Percentiles rank a stretch among this genome's conserved stretches.
Evolutionary conservation across 1,140 invertebrate genomes (phyloP).

Genomic region (Penaeus chinensis): DNA sequence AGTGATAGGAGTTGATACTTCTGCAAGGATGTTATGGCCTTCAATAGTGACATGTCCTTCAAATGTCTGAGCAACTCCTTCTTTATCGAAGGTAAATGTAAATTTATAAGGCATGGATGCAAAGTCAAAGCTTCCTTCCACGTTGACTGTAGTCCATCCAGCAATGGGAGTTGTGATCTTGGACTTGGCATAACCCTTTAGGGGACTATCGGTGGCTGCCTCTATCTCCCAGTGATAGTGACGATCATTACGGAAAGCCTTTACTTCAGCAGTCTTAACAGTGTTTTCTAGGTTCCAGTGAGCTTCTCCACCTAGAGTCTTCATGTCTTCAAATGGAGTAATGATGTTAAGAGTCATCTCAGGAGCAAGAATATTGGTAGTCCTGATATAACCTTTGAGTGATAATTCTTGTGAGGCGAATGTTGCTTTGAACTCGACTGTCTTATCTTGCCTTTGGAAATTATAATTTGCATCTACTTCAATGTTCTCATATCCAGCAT

Average conservation of each 20-base stretch:
- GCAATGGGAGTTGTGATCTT: constrained; percentile 8
- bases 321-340: constrained; percentile 2
- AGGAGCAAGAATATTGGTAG: background rate
- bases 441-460: background rate
- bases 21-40: background rate
- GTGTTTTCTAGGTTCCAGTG: background rate
- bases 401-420: background rate
- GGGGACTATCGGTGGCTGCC: background rate
- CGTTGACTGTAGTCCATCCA: background rate
- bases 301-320: background rate
- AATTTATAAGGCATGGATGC: background rate
- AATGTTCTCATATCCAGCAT: background rate
- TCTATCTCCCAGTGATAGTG: constrained; percentile 1
- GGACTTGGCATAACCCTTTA: background rate
- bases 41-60: background rate
- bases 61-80: background rate
- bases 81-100: background rate
- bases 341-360: background rate
- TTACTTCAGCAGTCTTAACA: background rate
- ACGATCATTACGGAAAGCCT: constrained; percentile 8
- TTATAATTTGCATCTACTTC: background rate
- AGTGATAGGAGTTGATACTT: constrained; percentile 3
- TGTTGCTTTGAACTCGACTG: background rate
- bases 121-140: constrained; percentile 13
- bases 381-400: background rate